Evolutionary conservation across 1,140 invertebrate species (phyloP).

Genomic region (Holcopasites calliopsidis): DNA sequence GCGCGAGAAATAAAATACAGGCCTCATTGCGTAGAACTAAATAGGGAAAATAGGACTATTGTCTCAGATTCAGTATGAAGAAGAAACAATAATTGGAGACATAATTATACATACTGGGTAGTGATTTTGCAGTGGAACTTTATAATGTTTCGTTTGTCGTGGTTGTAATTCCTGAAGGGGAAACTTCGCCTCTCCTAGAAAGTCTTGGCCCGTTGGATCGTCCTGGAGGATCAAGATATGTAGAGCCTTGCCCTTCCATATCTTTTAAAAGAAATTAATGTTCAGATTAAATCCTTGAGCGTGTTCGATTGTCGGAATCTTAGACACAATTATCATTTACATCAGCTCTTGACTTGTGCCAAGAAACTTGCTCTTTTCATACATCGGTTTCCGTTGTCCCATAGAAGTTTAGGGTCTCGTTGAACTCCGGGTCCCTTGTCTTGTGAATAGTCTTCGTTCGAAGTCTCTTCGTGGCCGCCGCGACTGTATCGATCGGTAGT

Average conservation of each 20-base stretch:
- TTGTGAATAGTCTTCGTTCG: conserved; percentile 94
- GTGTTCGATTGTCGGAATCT: neutral
- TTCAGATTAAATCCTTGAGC: neutral
- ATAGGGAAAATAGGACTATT: neutral
- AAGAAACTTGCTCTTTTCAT: conserved; percentile 25
- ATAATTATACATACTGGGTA: conserved; percentile 66
- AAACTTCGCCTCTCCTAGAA: conserved; percentile 87
- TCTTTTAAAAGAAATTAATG: conserved; percentile 82
- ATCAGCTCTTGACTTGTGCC: no score
- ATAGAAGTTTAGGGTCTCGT: conserved; percentile 95
- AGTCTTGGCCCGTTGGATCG: conserved; percentile 80
- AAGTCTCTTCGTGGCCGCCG: conserved; percentile 87
- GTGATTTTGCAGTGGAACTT: conserved; percentile 82
- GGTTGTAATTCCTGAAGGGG: conserved; percentile 83
- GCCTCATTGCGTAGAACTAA: no score
- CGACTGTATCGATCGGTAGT: conserved; percentile 84
- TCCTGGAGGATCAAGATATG: conserved; percentile 67
- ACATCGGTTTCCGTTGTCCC: conserved; percentile 91
- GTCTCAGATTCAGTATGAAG: neutral
- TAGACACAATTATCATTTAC: neutral
- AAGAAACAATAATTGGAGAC: neutral
- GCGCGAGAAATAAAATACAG: neutral
- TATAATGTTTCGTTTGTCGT: conserved; percentile 84
- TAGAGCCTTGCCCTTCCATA: conserved; percentile 57
- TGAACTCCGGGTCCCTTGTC: conserved; percentile 95